A percentile compares a stretch with the other conserved stretches of the same genome.
phyloP scores from a whole-genome alignment of 1,140 invertebrate species.

The Tetraneura akinire region DNA sequence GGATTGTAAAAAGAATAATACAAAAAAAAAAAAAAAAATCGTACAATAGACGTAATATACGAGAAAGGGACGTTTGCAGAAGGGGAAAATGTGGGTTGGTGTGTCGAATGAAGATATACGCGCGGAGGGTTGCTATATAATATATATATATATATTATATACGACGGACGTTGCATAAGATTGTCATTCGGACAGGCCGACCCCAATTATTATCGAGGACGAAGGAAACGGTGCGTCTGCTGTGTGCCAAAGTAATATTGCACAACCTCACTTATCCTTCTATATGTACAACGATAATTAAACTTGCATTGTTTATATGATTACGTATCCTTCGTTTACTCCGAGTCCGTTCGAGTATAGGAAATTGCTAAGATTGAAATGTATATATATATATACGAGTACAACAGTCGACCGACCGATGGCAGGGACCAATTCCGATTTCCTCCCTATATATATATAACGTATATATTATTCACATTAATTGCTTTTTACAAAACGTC shows the following conservation, averaged over 20 bases:
- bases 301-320: conserved; percentile 45
- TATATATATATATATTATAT: too few relatives aligned
- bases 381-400: too few relatives aligned
- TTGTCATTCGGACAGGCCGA: conserved; percentile 30
- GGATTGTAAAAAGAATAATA: background rate
- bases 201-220: conserved; percentile 39
- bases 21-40: background rate
- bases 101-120: conserved; percentile 35
- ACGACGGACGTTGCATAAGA: conserved; percentile 18
- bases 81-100: conserved; percentile 34
- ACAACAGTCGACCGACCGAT: background rate
- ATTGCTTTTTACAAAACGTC: conserved; percentile 13
- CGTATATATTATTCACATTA: too few relatives aligned
- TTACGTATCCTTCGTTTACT: conserved; percentile 22
- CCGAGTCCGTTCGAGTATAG: conserved; percentile 6
- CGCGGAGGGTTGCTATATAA: background rate
- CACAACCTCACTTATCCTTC: conserved; percentile 8
- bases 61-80: background rate
- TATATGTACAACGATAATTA: conserved; percentile 6
- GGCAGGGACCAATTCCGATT: conserved; percentile 15
- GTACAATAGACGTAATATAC: conserved; percentile 24
- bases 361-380: conserved; percentile 8
- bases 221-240: background rate
- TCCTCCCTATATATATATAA: background rate
- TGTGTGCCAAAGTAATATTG: background rate